Conservation (phyloP, 2,888 invertebrate genomes). For the Drosophila phalerata region DNA sequence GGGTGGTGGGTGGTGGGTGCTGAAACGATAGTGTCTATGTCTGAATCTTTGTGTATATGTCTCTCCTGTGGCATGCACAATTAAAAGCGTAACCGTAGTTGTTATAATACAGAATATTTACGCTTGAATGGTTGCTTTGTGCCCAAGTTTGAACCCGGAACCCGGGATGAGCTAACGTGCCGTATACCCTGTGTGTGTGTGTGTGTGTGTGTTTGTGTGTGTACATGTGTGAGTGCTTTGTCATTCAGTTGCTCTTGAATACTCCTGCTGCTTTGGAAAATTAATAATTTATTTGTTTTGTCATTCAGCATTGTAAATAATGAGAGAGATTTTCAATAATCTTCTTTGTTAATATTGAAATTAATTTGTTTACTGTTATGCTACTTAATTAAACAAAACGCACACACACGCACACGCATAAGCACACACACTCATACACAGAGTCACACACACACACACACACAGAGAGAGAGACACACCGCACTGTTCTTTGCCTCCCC, state of each 20-base stretch:
- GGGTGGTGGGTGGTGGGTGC: conserved; percentile 18
- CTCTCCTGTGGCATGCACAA: conserved; percentile 70
- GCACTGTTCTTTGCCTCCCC: conserved; percentile 21
- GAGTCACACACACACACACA: neutral
- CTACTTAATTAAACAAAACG: conserved; percentile 80
- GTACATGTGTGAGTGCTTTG: conserved; percentile 48
- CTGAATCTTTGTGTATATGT: conserved; percentile 15
- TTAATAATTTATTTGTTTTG: conserved; percentile 82
- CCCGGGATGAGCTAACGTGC: conserved; percentile 12
- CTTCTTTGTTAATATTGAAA: conserved; percentile 82
- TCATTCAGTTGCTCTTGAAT: conserved; percentile 55
- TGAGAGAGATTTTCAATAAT: conserved; percentile 81
- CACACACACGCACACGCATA: conserved; percentile 32
- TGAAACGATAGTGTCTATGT: conserved; percentile 16
- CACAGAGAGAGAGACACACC: conserved; percentile 5
- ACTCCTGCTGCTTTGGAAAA: conserved; percentile 51
- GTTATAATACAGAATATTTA: conserved; percentile 79
- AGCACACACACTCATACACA: conserved; percentile 6
- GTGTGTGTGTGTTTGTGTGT: neutral
- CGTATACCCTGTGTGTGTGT: neutral
- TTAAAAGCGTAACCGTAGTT: conserved; percentile 77
- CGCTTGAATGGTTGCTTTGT: conserved; percentile 79
- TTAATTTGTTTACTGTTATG: conserved; percentile 82
- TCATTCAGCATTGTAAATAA: conserved; percentile 80
- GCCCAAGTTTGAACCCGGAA: conserved; percentile 21